Evolutionary conservation across 2,888 invertebrate species (phyloP).

Genomic region (Drosophila demipolita): DNA sequence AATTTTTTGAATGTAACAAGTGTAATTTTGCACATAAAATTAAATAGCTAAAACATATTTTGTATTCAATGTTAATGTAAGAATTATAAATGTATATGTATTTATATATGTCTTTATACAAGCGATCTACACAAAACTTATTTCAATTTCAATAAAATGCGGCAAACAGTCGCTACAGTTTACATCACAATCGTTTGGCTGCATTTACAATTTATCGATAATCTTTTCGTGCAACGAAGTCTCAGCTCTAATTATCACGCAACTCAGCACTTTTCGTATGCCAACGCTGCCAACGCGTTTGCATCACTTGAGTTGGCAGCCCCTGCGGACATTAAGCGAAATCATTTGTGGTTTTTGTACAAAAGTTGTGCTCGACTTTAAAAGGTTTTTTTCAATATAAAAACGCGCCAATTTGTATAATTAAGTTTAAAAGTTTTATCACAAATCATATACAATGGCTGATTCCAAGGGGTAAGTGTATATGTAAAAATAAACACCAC

Average conservation of each 20-base stretch:
- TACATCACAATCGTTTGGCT: not conserved
- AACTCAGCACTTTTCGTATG: constrained; percentile 61
- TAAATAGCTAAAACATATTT: constrained; percentile 64
- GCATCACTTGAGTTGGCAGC: constrained; percentile 50
- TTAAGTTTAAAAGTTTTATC: constrained; percentile 68
- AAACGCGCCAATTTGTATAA: constrained; percentile 49
- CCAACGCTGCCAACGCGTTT: constrained; percentile 43
- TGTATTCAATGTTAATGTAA: constrained; percentile 64
- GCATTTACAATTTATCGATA: constrained; percentile 35
- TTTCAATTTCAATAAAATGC: constrained; percentile 9
- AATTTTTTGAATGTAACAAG: constrained; percentile 49
- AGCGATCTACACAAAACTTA: constrained; percentile 43
- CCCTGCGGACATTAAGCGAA: constrained; percentile 45
- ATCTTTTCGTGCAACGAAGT: not conserved
- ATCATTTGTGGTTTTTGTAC: constrained; percentile 65
- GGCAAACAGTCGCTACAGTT: not conserved
- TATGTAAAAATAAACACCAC: constrained; percentile 11
- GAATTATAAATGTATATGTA: constrained; percentile 64
- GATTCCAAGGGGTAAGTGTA: constrained; percentile 84
- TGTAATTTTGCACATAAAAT: constrained; percentile 63
- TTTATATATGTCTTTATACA: constrained; percentile 67
- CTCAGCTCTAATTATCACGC: constrained; percentile 57
- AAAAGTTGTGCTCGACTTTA: constrained; percentile 55
- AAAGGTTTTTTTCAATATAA: constrained; percentile 35
- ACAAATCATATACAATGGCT: constrained; percentile 78